These are phyloP conservation scores for Callocephalon fimbriatum DNA, from an alignment of 2,113 vertebrate species.

Conservation along the genomic window DNA sequence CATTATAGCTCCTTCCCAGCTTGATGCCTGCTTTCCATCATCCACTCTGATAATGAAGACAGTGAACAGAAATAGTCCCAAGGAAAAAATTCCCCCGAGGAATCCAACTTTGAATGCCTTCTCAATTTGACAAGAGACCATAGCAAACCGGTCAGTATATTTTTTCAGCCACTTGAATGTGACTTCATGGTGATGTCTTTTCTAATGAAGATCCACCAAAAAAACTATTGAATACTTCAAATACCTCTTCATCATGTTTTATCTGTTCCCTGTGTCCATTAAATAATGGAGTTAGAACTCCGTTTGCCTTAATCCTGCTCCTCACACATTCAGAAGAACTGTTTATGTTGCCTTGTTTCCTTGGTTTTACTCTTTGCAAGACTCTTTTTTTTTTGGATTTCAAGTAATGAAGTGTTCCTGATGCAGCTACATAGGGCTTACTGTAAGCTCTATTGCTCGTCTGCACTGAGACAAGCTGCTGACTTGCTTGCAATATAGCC, in stretches of 20 bases:
- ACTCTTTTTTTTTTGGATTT: not conserved
- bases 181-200: not conserved
- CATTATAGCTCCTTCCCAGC: constrained; percentile 35
- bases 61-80: constrained; percentile 54
- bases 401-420: not conserved
- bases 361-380: not conserved
- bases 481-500: not conserved
- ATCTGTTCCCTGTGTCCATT: not conserved
- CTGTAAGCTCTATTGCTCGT: not conserved
- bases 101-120: constrained; percentile 1
- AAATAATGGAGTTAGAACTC: not conserved
- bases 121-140: not conserved
- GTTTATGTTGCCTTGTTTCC: not conserved
- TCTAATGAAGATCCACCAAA: not conserved
- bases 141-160: not conserved
- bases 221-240: not conserved
- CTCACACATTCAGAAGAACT: not conserved
- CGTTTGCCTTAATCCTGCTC: not conserved
- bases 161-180: not conserved
- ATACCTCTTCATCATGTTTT: not conserved
- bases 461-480: not conserved
- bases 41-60: constrained; percentile 34
- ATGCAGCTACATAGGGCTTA: not conserved
- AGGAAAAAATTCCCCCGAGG: not conserved
- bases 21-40: constrained; percentile 45